phyloP scores from a whole-genome alignment of 1,140 invertebrate species.

The Zaprionus africanus region DNA sequence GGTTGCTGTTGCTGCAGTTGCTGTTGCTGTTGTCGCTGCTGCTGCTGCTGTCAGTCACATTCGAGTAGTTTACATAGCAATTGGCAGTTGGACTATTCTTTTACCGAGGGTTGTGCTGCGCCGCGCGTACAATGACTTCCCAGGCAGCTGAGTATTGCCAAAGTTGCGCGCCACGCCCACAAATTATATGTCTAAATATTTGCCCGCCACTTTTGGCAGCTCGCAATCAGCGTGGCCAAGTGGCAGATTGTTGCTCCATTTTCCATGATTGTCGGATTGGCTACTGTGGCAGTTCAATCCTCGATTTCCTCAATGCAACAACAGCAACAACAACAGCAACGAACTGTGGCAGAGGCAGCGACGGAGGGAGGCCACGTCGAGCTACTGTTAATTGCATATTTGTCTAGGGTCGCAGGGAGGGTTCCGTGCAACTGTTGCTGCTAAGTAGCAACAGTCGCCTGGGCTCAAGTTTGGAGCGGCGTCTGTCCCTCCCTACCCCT shows the following conservation, averaged over 20 bases:
- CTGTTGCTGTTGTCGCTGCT: conserved; percentile 7
- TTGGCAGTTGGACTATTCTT: conserved; percentile 27
- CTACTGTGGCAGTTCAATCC: conserved; percentile 60
- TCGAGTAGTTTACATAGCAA: conserved; percentile 54
- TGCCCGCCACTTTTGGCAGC: conserved; percentile 72
- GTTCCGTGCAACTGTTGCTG: conserved; percentile 41
- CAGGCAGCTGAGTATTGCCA: neutral
- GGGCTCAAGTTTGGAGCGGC: conserved; percentile 23
- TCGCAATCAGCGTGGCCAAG: conserved; percentile 67
- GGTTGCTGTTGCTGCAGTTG: neutral
- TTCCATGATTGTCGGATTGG: conserved; percentile 50
- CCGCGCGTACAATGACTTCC: conserved; percentile 61
- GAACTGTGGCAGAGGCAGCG: neutral
- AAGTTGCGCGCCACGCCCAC: conserved; percentile 57
- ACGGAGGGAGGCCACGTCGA: conserved; percentile 23
- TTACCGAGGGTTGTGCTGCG: conserved; percentile 6
- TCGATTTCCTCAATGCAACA: conserved; percentile 66
- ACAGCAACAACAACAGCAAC: conserved; percentile 24
- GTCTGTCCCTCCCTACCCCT: neutral
- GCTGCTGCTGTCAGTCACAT: conserved; percentile 52
- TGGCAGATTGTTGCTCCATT: conserved; percentile 57
- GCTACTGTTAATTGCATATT: conserved; percentile 79
- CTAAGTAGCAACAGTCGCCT: conserved; percentile 72
- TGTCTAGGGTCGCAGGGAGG: conserved; percentile 56
- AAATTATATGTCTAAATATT: conserved; percentile 79